Conservation (phyloP, 53 echinoderm and acorn worm species). For the Paelopatides confundens region DNA sequence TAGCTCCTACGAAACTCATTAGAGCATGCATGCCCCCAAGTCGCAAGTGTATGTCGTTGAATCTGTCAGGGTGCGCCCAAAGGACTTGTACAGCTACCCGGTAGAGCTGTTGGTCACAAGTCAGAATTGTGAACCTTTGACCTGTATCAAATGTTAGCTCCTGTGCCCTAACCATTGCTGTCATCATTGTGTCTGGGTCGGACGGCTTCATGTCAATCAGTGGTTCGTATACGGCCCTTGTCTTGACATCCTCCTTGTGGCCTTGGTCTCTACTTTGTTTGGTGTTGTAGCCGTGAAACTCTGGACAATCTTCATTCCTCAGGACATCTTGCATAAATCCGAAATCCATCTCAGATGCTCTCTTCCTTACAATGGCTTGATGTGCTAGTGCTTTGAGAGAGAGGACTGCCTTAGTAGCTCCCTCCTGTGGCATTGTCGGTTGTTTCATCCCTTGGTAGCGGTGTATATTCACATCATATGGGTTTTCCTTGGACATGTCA, state of each 20-base stretch:
- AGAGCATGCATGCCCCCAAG: slow-evolving; percentile 75
- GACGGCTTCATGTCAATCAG: slow-evolving; percentile 61
- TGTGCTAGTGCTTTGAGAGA: slow-evolving; percentile 56
- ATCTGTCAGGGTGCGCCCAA: slow-evolving; percentile 52
- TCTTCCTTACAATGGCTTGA: slow-evolving; percentile 25
- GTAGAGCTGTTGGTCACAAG: slow-evolving; percentile 60
- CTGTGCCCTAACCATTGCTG: slow-evolving; percentile 59
- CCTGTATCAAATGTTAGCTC: slow-evolving; percentile 5
- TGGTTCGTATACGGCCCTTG: slow-evolving; percentile 59
- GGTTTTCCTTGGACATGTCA: slow-evolving; percentile 45
- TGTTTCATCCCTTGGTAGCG: slow-evolving; percentile 60
- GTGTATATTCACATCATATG: slow-evolving; percentile 42
- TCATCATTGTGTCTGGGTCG: slow-evolving; percentile 63
- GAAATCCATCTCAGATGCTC: slow-evolving; percentile 44
- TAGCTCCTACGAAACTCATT: slow-evolving; percentile 70
- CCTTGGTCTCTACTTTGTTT: slow-evolving; percentile 20
- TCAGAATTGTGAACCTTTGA: slow-evolving; percentile 45
- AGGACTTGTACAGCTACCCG: slow-evolving; percentile 45
- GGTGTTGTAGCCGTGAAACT: slow-evolving; percentile 73
- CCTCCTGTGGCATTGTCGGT: slow-evolving; percentile 40
- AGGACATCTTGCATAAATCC: slow-evolving; percentile 45
- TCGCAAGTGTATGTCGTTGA: slow-evolving; percentile 46
- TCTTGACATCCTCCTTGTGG: slow-evolving; percentile 34
- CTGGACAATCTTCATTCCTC: slow-evolving; percentile 41
- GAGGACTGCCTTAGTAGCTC: slow-evolving; percentile 16